These are phyloP conservation scores for Plecotus auritus DNA, from an alignment of 2,113 vertebrate genomes.

Conservation along the genomic window DNA sequence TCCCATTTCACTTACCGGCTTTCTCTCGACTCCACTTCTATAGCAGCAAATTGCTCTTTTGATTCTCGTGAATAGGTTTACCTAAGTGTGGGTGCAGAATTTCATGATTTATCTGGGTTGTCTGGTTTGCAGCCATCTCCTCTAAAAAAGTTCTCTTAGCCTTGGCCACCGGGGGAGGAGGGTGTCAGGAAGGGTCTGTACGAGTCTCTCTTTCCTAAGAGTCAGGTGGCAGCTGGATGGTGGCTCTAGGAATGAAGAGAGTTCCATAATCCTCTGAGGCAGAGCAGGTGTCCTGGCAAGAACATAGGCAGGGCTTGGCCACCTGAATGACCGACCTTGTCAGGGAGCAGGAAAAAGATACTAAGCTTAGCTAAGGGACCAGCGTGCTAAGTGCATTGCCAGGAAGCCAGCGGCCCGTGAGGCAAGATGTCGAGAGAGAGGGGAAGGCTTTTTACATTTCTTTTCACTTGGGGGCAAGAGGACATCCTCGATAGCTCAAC, in stretches of 20 bases:
- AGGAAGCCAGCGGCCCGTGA: neutral
- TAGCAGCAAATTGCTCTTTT: slow-evolving; percentile 67
- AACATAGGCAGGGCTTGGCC: neutral
- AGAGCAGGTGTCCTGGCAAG: neutral
- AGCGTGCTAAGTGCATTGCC: neutral
- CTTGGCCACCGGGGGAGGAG: neutral
- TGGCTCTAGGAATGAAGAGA: neutral
- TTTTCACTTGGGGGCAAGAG: neutral
- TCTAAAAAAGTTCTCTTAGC: slow-evolving; percentile 39
- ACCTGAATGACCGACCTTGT: neutral
- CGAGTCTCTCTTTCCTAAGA: neutral
- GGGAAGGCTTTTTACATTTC: neutral
- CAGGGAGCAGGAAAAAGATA: neutral
- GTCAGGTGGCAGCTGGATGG: neutral
- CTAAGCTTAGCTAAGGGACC: neutral
- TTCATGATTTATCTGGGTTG: slow-evolving; percentile 62
- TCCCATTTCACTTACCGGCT: slow-evolving; percentile 54
- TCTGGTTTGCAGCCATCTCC: neutral
- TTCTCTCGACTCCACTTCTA: neutral
- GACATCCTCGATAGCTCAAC: neutral
- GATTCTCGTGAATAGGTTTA: slow-evolving; percentile 64
- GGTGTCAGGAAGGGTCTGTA: neutral
- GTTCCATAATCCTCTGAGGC: neutral
- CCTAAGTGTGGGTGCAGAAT: slow-evolving; percentile 70
- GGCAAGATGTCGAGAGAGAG: neutral